These are phyloP conservation scores for Neomonachus schauinslandi DNA, from an alignment of 2,113 vertebrate species.

Conservation along the genomic window DNA sequence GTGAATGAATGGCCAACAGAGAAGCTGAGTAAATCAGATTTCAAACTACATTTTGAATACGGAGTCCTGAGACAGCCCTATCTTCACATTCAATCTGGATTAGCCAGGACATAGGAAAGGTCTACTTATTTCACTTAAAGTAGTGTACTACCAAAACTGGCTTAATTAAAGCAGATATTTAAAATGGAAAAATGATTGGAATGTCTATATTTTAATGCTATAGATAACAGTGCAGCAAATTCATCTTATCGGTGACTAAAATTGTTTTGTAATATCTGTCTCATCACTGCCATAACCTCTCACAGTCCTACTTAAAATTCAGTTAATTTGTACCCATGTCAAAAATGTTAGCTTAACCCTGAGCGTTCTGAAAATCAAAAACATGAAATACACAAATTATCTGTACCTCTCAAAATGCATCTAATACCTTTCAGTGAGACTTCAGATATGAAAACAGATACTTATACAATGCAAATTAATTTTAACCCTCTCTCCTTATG, in stretches of 20 bases:
- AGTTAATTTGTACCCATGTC: conserved; percentile 53
- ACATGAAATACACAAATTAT: conserved; percentile 29
- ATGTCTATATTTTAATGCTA: neutral
- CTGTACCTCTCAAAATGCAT: conserved; percentile 39
- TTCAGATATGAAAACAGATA: conserved; percentile 20
- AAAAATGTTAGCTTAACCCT: conserved; percentile 55
- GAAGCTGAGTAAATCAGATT: neutral
- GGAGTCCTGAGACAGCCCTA: neutral
- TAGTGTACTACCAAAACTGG: neutral
- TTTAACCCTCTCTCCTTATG: conserved; percentile 13
- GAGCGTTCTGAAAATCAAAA: conserved; percentile 45
- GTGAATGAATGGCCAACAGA: neutral
- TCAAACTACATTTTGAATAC: neutral
- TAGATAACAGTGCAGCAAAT: neutral
- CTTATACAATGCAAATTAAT: neutral
- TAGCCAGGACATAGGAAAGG: neutral
- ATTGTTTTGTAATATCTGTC: neutral
- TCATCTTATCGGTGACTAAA: neutral
- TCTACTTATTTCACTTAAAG: neutral
- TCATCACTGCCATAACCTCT: conserved; percentile 33
- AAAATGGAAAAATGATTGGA: neutral
- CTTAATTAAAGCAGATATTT: neutral
- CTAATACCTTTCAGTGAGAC: neutral
- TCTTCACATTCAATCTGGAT: neutral
- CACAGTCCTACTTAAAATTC: conserved; percentile 52